Conservation (phyloP, 2,888 invertebrate species). For the Melipona bicolor region DNA sequence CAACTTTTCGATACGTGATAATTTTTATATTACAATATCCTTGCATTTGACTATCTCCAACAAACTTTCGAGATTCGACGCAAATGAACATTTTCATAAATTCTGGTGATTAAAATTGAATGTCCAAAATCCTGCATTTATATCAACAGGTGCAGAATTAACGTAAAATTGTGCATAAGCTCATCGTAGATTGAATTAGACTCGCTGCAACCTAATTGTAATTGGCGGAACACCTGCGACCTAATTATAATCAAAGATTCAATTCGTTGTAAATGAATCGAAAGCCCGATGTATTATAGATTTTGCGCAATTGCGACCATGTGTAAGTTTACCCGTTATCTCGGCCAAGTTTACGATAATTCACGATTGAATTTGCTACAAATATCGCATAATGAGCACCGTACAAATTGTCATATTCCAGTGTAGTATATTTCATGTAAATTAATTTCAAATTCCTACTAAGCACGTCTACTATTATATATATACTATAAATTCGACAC, state of each 20-base stretch:
- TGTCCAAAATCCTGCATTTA: neutral
- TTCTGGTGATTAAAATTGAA: neutral
- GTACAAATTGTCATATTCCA: too few relatives aligned
- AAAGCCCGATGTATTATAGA: neutral
- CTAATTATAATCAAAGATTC: neutral
- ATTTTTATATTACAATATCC: neutral
- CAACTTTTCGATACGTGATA: neutral
- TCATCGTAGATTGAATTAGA: neutral
- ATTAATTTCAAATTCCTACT: too few relatives aligned
- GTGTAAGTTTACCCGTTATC: neutral
- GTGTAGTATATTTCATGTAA: too few relatives aligned
- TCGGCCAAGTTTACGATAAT: neutral
- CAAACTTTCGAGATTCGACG: neutral
- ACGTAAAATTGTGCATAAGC: neutral
- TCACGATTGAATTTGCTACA: neutral
- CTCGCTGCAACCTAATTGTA: neutral
- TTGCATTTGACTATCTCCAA: neutral
- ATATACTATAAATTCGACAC: too few relatives aligned
- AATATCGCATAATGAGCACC: neutral
- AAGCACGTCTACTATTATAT: too few relatives aligned
- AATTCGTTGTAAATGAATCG: neutral
- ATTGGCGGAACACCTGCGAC: neutral
- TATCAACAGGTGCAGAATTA: neutral
- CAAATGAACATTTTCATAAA: fast-evolving
- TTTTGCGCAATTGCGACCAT: neutral